Evolutionary conservation across 2,888 invertebrate species (phyloP).

Genomic region (Mycalesis mineus): DNA sequence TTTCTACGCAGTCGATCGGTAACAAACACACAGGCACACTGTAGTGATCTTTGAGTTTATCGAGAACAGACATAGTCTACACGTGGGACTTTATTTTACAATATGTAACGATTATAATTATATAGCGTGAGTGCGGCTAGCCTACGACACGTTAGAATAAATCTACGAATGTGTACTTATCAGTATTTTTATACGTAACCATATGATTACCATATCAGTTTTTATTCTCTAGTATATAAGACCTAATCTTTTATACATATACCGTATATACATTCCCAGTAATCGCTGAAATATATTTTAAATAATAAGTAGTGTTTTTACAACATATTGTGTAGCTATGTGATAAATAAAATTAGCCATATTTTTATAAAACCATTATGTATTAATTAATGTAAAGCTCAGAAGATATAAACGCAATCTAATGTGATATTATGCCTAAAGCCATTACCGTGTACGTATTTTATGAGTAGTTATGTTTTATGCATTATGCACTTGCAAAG

Average conservation of each 20-base stretch:
- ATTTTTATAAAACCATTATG: neutral
- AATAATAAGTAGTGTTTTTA: neutral
- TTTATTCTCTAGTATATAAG: neutral
- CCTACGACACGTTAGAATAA: too few relatives aligned
- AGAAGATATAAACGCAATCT: neutral
- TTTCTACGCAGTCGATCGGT: too few relatives aligned
- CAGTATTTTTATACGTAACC: slow-evolving; percentile 25
- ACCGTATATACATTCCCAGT: slow-evolving; percentile 9
- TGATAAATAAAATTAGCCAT: neutral
- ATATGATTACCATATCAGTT: slow-evolving; percentile 9
- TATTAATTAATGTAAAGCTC: neutral
- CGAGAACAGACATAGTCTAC: too few relatives aligned
- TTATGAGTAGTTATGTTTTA: too few relatives aligned
- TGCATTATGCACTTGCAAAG: too few relatives aligned
- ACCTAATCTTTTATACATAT: neutral
- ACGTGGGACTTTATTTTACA: too few relatives aligned
- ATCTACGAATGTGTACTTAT: neutral
- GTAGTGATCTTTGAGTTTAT: too few relatives aligned
- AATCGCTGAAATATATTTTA: neutral
- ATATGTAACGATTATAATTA: too few relatives aligned
- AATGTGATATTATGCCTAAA: slow-evolving; percentile 13
- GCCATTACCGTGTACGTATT: slow-evolving; percentile 12
- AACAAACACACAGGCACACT: too few relatives aligned
- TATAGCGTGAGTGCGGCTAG: too few relatives aligned
- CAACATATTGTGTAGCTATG: too few relatives aligned